These are phyloP conservation scores for Megaceryle alcyon DNA, from an alignment of 2,797 vertebrate species.

Conservation along the genomic window DNA sequence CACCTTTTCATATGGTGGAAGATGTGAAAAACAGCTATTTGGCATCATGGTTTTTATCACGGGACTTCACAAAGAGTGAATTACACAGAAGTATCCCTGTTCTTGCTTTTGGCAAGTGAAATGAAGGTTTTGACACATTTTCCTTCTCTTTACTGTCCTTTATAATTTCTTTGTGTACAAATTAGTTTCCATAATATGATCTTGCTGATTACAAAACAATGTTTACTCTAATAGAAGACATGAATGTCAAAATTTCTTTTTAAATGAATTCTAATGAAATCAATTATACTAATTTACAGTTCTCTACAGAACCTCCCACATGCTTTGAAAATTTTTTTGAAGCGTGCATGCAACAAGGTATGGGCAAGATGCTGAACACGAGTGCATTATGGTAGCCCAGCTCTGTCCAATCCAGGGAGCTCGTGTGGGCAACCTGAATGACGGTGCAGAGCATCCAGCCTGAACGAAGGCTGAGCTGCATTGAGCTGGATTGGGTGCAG, in stretches of 20 bases:
- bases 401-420: not conserved
- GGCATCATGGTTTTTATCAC: not conserved
- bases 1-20: not conserved
- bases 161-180: not conserved
- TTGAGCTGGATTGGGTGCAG: not conserved
- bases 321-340: not conserved
- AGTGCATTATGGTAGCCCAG: not conserved
- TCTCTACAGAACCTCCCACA: not conserved
- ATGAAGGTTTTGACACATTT: not conserved
- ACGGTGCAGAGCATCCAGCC: accelerated
- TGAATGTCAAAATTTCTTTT: not conserved
- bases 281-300: not conserved
- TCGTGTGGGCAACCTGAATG: not conserved
- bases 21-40: not conserved
- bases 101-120: not conserved
- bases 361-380: not conserved
- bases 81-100: not conserved
- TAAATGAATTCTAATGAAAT: not conserved
- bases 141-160: not conserved
- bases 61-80: not conserved
- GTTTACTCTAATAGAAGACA: not conserved
- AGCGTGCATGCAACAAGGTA: not conserved
- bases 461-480: accelerated
- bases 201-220: not conserved
- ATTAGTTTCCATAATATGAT: not conserved